These are phyloP conservation scores for Priocnemis perturbator DNA, from an alignment of 2,888 invertebrate species.

Conservation along the genomic window DNA sequence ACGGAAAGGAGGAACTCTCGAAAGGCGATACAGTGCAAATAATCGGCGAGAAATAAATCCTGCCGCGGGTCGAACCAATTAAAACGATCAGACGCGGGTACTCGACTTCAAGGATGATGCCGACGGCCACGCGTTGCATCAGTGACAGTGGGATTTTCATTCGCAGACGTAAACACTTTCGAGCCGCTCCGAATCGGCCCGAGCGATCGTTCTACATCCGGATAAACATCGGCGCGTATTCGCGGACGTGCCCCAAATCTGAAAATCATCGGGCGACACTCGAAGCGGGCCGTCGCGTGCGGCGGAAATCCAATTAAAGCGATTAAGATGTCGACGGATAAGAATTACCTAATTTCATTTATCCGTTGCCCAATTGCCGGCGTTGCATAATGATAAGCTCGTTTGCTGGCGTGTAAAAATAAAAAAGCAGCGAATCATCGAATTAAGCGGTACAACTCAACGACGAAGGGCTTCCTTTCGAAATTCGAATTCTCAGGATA, in stretches of 20 bases:
- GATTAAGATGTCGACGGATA: constrained; percentile 42
- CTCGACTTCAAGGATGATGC: too few species aligned
- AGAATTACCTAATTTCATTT: constrained; percentile 46
- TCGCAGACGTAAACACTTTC: neutral
- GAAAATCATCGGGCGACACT: neutral
- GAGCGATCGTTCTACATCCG: neutral
- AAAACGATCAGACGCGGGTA: too few species aligned
- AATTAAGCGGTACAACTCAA: constrained; percentile 62
- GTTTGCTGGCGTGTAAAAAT: constrained; percentile 30
- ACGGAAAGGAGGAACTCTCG: too few species aligned
- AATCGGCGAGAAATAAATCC: too few species aligned
- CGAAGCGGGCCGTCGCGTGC: neutral
- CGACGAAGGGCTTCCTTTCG: constrained; percentile 52
- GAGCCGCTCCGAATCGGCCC: neutral
- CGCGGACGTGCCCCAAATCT: constrained; percentile 4
- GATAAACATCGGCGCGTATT: neutral
- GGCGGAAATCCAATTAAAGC: constrained; percentile 20
- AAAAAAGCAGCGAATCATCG: constrained; percentile 37
- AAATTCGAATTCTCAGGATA: too few species aligned
- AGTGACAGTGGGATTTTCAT: neutral
- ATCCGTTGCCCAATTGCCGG: constrained; percentile 44
- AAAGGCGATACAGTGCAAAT: too few species aligned
- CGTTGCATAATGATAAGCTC: constrained; percentile 57
- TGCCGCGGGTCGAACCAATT: too few species aligned
- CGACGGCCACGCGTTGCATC: too few species aligned